phyloP scores from a whole-genome alignment of 1,140 invertebrate species.

The Drosophila auraria region DNA sequence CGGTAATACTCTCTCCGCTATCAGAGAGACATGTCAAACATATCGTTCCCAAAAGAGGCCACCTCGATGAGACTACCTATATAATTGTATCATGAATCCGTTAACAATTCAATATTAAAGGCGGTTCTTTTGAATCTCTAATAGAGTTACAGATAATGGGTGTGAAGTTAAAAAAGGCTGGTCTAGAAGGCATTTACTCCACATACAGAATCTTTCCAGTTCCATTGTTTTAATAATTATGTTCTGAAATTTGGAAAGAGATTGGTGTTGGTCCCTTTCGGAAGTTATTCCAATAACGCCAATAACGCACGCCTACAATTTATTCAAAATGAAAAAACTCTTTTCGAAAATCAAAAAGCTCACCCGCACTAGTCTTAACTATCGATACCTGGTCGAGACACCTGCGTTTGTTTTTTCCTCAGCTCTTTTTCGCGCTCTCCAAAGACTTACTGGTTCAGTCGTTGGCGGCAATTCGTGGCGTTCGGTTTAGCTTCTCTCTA shows the following conservation, averaged over 20 bases:
- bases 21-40: too few species aligned
- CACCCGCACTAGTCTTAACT: background rate
- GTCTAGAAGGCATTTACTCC: background rate
- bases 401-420: conserved; percentile 1
- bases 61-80: too few species aligned
- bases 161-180: background rate
- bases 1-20: too few species aligned
- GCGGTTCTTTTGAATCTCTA: too few species aligned
- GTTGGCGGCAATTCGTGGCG: conserved; percentile 48
- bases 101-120: too few species aligned
- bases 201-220: background rate
- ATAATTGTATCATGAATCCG: too few species aligned
- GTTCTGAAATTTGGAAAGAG: too few species aligned
- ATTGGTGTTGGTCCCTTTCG: background rate
- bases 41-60: too few species aligned
- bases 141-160: too few species aligned
- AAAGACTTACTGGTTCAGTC: conserved; percentile 28
- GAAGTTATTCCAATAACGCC: too few species aligned
- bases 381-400: conserved; percentile 22
- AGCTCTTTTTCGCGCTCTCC: conserved; percentile 10
- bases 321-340: background rate
- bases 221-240: background rate
- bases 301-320: too few species aligned
- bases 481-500: conserved; percentile 35
- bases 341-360: conserved; percentile 5